phyloP scores from a whole-genome alignment of 2,113 vertebrate species.

The Ondatra zibethicus region DNA sequence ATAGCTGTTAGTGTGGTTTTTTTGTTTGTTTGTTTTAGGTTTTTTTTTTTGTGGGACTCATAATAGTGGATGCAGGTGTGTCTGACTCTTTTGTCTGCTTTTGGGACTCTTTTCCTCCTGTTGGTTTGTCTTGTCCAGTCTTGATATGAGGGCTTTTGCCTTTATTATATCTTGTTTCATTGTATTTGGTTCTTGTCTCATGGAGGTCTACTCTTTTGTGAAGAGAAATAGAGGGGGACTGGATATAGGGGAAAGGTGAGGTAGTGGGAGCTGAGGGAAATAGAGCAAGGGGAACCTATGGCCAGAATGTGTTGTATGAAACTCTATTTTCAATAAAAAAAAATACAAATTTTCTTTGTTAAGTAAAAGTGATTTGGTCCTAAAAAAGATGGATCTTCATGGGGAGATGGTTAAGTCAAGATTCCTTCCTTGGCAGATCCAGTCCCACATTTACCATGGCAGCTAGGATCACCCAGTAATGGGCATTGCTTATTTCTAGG shows the following conservation, averaged over 20 bases:
- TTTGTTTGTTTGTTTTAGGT: no score
- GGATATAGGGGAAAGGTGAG: neutral
- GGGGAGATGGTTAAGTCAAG: neutral
- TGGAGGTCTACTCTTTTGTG: neutral
- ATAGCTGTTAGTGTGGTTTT: neutral
- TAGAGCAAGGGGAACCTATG: neutral
- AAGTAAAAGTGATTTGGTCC: constrained; percentile 14
- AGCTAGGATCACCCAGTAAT: neutral
- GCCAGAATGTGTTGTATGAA: neutral
- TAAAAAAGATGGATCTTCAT: neutral
- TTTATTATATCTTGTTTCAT: neutral
- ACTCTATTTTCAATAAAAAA: neutral
- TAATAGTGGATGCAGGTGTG: neutral
- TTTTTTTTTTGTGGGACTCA: neutral
- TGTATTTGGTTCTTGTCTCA: neutral
- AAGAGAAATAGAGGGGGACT: neutral
- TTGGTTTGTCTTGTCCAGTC: neutral
- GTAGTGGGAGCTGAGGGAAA: neutral
- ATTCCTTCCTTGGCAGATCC: neutral
- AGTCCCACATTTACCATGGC: neutral
- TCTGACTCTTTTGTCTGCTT: neutral
- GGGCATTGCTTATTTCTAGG: neutral
- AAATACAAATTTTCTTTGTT: neutral
- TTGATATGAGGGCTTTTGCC: neutral
- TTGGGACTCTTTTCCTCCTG: neutral